Evolutionary conservation across 2,113 vertebrate genomes (phyloP).

Genomic region (Neotoma lepida): DNA sequence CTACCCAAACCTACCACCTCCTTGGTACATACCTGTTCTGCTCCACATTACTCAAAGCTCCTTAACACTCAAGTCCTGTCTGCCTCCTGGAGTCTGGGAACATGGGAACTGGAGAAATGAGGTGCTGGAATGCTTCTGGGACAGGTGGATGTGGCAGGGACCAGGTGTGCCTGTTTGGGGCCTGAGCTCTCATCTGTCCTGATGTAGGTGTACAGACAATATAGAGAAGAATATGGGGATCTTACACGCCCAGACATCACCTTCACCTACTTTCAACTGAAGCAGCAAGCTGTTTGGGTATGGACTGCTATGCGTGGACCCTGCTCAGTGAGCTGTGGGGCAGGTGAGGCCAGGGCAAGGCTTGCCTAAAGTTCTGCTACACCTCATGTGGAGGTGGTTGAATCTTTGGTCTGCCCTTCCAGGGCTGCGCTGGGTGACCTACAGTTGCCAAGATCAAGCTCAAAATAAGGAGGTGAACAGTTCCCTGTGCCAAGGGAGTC

Average conservation of each 20-base stretch:
- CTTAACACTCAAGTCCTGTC: not conserved
- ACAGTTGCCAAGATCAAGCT: slow-evolving; percentile 87
- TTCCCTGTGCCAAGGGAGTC: slow-evolving; percentile 81
- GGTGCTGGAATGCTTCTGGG: not conserved
- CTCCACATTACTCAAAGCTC: not conserved
- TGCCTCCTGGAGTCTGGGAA: not conserved
- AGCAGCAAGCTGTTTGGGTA: slow-evolving; percentile 62
- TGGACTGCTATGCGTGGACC: slow-evolving; percentile 86
- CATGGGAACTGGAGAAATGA: accelerated
- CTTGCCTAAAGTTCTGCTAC: accelerated
- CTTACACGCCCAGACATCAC: slow-evolving; percentile 91
- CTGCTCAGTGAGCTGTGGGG: slow-evolving; percentile 93
- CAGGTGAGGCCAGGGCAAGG: slow-evolving; percentile 84
- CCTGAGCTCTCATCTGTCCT: not conserved
- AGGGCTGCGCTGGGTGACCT: slow-evolving; percentile 86
- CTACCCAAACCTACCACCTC: not conserved
- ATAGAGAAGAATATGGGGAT: slow-evolving; percentile 90
- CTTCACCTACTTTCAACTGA: slow-evolving; percentile 90
- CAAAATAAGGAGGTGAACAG: slow-evolving; percentile 81
- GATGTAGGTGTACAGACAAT: slow-evolving; percentile 92
- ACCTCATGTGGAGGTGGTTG: not conserved
- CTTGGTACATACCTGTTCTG: not conserved
- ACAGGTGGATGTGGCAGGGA: not conserved
- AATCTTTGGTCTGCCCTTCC: not conserved
- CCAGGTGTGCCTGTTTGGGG: not conserved